These are phyloP conservation scores for Microcebus jonahi DNA, from an alignment of 2,113 vertebrate species.

Conservation along the genomic window DNA sequence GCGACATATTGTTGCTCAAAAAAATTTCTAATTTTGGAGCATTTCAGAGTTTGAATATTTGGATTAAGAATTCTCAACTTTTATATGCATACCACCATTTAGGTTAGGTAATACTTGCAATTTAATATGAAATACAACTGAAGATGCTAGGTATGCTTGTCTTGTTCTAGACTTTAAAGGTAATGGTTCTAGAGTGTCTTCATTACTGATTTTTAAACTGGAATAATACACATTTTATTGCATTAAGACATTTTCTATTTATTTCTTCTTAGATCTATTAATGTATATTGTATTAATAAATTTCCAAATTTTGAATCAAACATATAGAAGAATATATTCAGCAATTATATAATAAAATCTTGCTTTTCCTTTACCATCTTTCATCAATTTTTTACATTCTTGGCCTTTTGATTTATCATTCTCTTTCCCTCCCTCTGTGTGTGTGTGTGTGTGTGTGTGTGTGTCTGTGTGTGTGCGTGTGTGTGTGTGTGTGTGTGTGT, in stretches of 20 bases:
- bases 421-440: neutral
- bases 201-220: neutral
- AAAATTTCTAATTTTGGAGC: neutral
- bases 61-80: neutral
- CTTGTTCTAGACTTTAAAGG: neutral
- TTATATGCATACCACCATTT: neutral
- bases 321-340: neutral
- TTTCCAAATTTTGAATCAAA: neutral
- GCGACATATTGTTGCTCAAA: neutral
- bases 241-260: neutral
- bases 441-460: neutral
- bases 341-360: neutral
- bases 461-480: rapidly evolving
- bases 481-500: neutral
- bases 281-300: neutral
- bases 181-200: neutral
- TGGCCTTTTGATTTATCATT: neutral
- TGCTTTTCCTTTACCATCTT: neutral
- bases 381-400: neutral
- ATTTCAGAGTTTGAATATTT: neutral
- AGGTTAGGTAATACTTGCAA: neutral
- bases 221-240: neutral
- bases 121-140: neutral
- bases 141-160: neutral
- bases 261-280: neutral